phyloP scores from a whole-genome alignment of 37 sponge, comb jelly and placozoan genomes.

The Cliona cf. orientalis region DNA sequence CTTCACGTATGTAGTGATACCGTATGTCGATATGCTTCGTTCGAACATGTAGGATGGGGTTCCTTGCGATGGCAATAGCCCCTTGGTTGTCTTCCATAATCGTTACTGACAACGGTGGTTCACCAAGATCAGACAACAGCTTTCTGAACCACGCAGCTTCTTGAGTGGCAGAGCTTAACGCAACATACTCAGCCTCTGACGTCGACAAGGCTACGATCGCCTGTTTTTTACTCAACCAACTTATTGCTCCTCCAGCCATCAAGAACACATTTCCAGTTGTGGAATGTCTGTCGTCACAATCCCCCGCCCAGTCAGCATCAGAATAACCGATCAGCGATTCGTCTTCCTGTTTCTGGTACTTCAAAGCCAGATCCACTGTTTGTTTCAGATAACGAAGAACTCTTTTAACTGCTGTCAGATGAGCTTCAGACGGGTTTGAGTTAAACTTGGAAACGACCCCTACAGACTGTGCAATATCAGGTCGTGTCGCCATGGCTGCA shows the following conservation, averaged over 20 bases:
- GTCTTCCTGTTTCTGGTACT: constrained; percentile 36
- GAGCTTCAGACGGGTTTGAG: constrained; percentile 40
- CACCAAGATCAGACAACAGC: constrained; percentile 23
- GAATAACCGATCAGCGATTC: constrained; percentile 28
- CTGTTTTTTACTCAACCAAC: constrained; percentile 62
- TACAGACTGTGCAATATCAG: constrained; percentile 58
- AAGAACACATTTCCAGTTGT: constrained; percentile 57
- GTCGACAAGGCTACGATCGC: too few species aligned
- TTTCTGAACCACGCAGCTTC: constrained; percentile 32
- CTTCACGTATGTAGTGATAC: constrained; percentile 53
- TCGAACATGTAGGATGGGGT: constrained; percentile 13
- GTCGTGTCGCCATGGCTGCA: constrained; percentile 35
- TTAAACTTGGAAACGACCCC: constrained; percentile 39
- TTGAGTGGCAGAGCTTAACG: constrained; percentile 28
- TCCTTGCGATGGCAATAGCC: constrained; percentile 39
- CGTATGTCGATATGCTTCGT: constrained; percentile 52
- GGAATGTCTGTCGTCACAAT: constrained; percentile 54
- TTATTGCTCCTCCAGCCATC: constrained; percentile 45
- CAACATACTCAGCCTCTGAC: constrained; percentile 30
- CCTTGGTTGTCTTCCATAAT: constrained; percentile 62
- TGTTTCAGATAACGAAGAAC: constrained; percentile 62
- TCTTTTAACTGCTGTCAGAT: constrained; percentile 52
- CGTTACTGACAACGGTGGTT: background rate
- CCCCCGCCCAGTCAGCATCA: constrained; percentile 66
- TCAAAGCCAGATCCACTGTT: constrained; percentile 17